Evolutionary conservation across 1,140 invertebrate genomes (phyloP), one percentile per base, ranked within the genome.

Genomic region (Zelostemma sp.): DNA sequence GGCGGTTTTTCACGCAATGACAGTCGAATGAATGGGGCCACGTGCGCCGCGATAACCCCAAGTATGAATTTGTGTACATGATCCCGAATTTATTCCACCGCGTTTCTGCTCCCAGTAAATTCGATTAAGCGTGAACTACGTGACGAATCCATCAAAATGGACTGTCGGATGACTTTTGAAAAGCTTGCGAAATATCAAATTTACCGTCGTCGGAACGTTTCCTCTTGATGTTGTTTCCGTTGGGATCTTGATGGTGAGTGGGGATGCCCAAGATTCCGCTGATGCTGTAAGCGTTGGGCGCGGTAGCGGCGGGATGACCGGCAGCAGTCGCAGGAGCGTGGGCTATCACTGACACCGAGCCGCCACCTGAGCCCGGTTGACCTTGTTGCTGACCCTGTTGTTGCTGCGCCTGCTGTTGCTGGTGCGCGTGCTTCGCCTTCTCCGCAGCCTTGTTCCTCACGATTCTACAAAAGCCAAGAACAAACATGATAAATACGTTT

Each of bases 361-460:
- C 25, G 25, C 25, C 82, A 75, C 88, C 84, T 53, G 80, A 77
- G 64, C 82, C 79, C 11, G 77, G 75, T 58, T 85, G 82, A 66
- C 81, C 79, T 77, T 87, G 81, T 59, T 83, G 77, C 73, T 85
- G 80, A 87, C 88, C 68, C 88, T 86, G 78, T 77, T 83, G 87
- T 77, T 88, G 86, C 68, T 90, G 88, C 63, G 85, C 85, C 68
- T 89, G 85, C 85, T 35, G 84, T 87, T 89, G 91, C 74, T 93
- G 91, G 83, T 94, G 93, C 18, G 93, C 93, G 77, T 95, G 93
- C 82, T 97, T 98, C 74, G 95, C 95, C 79, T 97, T 97, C 85
- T 98, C 96, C 2, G 95, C 96, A 8, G 96, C 96, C 80, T 97
- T 97, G 86, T 98, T 98, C 57, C 96, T 89, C 41, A 98, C 96